Percentiles rank a stretch among this genome's conserved stretches.
phyloP scores from a whole-genome alignment of 2,797 vertebrate genomes.

The Cyclura pinguis region DNA sequence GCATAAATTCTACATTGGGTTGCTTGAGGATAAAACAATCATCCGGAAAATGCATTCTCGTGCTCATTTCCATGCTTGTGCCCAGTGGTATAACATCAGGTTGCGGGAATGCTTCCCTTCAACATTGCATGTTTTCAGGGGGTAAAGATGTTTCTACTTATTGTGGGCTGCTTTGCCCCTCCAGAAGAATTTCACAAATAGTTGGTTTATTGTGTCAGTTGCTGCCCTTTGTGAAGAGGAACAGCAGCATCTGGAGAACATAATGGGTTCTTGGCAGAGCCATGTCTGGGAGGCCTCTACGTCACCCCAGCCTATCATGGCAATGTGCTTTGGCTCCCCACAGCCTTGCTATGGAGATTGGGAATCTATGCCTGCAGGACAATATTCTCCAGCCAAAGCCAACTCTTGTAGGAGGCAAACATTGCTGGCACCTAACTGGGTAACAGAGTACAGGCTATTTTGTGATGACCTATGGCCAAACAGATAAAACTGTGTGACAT shows the following conservation, averaged over 20 bases:
- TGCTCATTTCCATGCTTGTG: constrained; percentile 66
- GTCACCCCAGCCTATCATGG: constrained; percentile 71
- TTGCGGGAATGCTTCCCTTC: constrained; percentile 67
- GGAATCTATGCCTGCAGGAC: constrained; percentile 18
- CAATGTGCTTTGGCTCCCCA: constrained; percentile 67
- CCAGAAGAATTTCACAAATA: constrained; percentile 78
- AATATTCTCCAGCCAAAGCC: constrained; percentile 16
- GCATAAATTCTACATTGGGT: constrained; percentile 10
- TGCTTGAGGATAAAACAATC: constrained; percentile 45
- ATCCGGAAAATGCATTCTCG: constrained; percentile 48
- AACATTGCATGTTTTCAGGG: constrained; percentile 64
- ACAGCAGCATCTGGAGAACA: constrained; percentile 81
- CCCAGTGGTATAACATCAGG: constrained; percentile 67
- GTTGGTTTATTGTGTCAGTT: constrained; percentile 79
- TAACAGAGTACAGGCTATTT: neutral
- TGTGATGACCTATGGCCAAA: constrained; percentile 12
- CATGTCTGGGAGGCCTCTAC: constrained; percentile 64
- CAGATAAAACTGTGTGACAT: neutral
- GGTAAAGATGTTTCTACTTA: constrained; percentile 77
- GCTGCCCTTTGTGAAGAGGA: constrained; percentile 70
- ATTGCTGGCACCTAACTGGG: constrained; percentile 7
- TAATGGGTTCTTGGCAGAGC: constrained; percentile 77
- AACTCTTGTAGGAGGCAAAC: constrained; percentile 16
- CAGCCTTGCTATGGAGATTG: constrained; percentile 42
- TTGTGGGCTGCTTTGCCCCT: constrained; percentile 71